Evolutionary conservation across 2,888 invertebrate genomes (phyloP), one percentile per base, ranked within the genome.

Genomic region (Apoda limacodes): DNA sequence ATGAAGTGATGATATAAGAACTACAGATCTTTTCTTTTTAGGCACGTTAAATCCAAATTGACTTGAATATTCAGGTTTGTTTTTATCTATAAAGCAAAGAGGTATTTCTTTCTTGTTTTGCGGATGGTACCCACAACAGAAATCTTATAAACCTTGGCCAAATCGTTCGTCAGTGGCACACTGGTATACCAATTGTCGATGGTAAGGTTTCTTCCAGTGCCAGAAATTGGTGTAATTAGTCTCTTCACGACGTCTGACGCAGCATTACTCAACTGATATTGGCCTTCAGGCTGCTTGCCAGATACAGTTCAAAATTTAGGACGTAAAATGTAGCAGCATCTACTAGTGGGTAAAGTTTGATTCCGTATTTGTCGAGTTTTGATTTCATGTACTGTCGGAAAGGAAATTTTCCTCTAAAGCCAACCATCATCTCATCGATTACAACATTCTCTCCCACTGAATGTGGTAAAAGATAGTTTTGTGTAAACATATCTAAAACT

Each of bases 141-240:
- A 28, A 45, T 29, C 22, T 45, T 45, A 35, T 39, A 20, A 26
- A 42, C 12, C 20, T 36, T 30, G 27, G 33, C 33, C 23, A 57
- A 45, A 28, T 48, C 40, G 15, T 38, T 30, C 9, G 39, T 31
- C 36, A 53, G 31, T 7, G 46, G 45, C 9, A 50, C 37, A 40
- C 48, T 47, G 21, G 50, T 48, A 22, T 46, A 60, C 52, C 50
- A 55, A 42, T 40, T 43, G 32, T 44, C 40, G 20, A 41, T 31
- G 4, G 45, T 59, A n/a, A 55, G 34, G 31, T 55, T 53, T 37
- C 42, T 21, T 25, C 42, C 40, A 31, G 41, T 38, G 28, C 45
- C 43, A 32, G 46, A 47, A 32, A 56, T 53, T 35, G 50, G 43
- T 41, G 32, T 32, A 28, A 43, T 40, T 34, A 47, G 29, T 28